These are phyloP conservation scores for Paracanthobrama guichenoti DNA, from an alignment of 2,113 vertebrate genomes.

Conservation along the genomic window DNA sequence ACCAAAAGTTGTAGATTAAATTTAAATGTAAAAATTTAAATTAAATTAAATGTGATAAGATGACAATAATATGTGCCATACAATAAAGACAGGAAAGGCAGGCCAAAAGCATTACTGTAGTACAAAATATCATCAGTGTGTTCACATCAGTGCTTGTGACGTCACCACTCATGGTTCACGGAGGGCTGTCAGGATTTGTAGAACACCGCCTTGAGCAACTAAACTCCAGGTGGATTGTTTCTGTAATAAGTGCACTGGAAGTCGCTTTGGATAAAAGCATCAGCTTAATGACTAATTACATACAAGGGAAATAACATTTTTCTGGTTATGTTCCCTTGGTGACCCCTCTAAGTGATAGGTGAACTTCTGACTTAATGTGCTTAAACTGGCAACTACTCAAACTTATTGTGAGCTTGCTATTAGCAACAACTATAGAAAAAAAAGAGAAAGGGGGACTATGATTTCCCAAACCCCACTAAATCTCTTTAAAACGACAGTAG, in stretches of 20 bases:
- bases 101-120: background rate
- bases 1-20: too few species aligned
- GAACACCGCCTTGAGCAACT: background rate
- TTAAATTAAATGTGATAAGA: constrained; percentile 1
- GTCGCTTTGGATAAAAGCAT: constrained; percentile 34
- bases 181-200: background rate
- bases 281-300: constrained; percentile 33
- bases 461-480: constrained; percentile 26
- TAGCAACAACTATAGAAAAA: constrained; percentile 9
- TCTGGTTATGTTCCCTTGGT: constrained; percentile 16
- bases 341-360: constrained; percentile 21
- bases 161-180: background rate
- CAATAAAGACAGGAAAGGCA: background rate
- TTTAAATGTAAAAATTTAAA: too few species aligned
- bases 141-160: background rate
- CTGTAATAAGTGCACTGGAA: constrained; percentile 26
- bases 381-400: constrained; percentile 25
- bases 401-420: constrained; percentile 13
- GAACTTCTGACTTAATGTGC: constrained; percentile 33
- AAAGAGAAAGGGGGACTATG: constrained; percentile 12
- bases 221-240: constrained; percentile 37
- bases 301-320: constrained; percentile 40
- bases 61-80: background rate
- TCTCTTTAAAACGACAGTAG: constrained; percentile 39
- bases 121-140: background rate